Base-by-base conservation (phyloP, 2,113 vertebrate genomes). In the Lampris incognitus region DNA sequence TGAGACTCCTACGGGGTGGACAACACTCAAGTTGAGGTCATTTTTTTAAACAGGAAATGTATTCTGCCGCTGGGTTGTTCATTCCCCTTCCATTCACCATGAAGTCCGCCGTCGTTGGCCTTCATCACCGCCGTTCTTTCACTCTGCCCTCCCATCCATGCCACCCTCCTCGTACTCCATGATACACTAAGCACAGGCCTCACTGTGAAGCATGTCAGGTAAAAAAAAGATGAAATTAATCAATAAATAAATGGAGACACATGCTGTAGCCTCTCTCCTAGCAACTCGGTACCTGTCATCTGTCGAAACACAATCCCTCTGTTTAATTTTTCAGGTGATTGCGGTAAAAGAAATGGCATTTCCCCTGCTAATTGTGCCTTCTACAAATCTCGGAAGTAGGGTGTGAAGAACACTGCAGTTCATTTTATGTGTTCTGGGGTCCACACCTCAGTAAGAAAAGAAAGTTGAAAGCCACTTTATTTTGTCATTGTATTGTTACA, bases 161-260 rank as follows among this genome's bases (percentile, higher is more conserved):
- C 3, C 66, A 38, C n/a, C 11, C 51, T 6, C 37, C 38, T 2
- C 37, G 9, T 50, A 6, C 63, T 62, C 36, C 2, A 56, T 7
- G 6, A 62, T 13, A 46, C 11, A 55, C 4, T 24, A 55, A 13
- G 5, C 11, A 52, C 9, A 58, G 2, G 8, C 3, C 11, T 13
- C 44, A 74, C n/a, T 56, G 13, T 9, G n/a, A 59, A 41, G 49
- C 41, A 72, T 54, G 46, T 50, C 49, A 38, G 6, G 11, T 59
- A 9, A 11, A 51, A 11, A 11, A 7, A 51, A 51, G 7, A 11
- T 52, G 9, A 3, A 0, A 8, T 8, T 8, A 59, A 51, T n/a
- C 37, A 36, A 3, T 37, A 37, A 7, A 39, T 9, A 37, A 7
- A 36, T 40, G 13, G 42, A 64, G 9, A 48, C 13, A 37, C n/a